phyloP scores from a whole-genome alignment of 2,113 vertebrate genomes.

The Hemicordylus capensis region DNA sequence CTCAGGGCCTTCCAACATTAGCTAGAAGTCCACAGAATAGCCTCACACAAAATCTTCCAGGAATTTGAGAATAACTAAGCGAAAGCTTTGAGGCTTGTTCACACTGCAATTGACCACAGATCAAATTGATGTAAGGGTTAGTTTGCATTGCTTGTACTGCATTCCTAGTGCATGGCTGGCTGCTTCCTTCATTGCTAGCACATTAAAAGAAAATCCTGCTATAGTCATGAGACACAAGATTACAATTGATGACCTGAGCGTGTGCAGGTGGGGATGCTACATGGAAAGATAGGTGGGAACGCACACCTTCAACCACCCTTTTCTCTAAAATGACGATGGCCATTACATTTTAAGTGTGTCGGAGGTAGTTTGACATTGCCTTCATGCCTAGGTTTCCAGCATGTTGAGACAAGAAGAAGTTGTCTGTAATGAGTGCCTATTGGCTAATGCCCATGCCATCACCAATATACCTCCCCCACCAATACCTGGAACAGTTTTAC shows the following conservation, averaged over 20 bases:
- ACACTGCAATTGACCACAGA: not conserved
- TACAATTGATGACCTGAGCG: not conserved
- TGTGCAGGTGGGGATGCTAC: no score
- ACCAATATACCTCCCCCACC: not conserved
- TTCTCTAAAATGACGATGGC: no score
- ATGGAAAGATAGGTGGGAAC: not conserved
- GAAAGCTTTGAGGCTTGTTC: constrained; percentile 2
- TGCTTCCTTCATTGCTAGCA: not conserved
- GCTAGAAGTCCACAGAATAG: constrained; percentile 42
- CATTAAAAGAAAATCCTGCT: not conserved
- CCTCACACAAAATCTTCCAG: constrained; percentile 55
- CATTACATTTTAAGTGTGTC: no score
- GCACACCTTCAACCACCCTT: no score
- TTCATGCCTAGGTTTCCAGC: no score
- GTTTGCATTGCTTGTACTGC: not conserved
- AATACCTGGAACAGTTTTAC: not conserved
- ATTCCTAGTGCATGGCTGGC: not conserved
- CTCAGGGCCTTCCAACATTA: constrained; percentile 50
- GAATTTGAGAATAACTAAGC: constrained; percentile 38
- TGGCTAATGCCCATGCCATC: not conserved
- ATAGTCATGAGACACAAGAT: not conserved
- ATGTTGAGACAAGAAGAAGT: no score
- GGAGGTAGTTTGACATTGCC: no score
- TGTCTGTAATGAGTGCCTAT: not conserved
- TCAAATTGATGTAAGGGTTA: not conserved